Evolutionary conservation across 2,797 vertebrate genomes (phyloP).

Genomic region (Lemur catta): DNA sequence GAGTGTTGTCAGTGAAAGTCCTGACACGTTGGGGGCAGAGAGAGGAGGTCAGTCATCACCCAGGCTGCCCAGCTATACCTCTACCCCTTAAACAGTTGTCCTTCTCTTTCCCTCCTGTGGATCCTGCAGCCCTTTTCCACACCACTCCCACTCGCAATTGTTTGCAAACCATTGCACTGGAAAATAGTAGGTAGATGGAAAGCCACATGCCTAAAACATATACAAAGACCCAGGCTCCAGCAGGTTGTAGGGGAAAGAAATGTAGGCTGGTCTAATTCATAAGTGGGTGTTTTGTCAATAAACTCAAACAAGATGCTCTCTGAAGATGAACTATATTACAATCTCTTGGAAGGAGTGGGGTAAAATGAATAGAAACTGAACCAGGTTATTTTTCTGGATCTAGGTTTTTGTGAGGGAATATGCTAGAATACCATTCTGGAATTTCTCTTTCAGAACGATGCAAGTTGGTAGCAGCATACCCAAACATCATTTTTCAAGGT

Average conservation of each 20-base stretch:
- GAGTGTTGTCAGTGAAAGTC: neutral
- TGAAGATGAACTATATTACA: neutral
- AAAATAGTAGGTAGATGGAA: neutral
- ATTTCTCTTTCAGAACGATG: neutral
- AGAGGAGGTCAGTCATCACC: neutral
- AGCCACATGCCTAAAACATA: neutral
- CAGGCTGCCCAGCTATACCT: neutral
- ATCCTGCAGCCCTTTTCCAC: neutral
- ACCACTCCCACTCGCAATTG: neutral
- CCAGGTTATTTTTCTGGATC: neutral
- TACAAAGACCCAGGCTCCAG: neutral
- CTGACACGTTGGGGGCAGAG: neutral
- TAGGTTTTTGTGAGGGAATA: neutral
- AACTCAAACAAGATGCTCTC: neutral
- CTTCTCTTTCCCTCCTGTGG: neutral
- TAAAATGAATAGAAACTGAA: neutral
- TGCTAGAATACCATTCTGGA: neutral
- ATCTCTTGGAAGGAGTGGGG: neutral
- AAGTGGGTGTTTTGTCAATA: neutral
- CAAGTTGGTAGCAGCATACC: neutral
- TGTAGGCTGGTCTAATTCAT: neutral
- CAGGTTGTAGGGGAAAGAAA: neutral
- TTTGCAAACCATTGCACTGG: neutral
- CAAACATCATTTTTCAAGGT: neutral
- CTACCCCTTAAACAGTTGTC: neutral